Conservation (phyloP, 2,888 invertebrate species). For the Apodemia zela region DNA sequence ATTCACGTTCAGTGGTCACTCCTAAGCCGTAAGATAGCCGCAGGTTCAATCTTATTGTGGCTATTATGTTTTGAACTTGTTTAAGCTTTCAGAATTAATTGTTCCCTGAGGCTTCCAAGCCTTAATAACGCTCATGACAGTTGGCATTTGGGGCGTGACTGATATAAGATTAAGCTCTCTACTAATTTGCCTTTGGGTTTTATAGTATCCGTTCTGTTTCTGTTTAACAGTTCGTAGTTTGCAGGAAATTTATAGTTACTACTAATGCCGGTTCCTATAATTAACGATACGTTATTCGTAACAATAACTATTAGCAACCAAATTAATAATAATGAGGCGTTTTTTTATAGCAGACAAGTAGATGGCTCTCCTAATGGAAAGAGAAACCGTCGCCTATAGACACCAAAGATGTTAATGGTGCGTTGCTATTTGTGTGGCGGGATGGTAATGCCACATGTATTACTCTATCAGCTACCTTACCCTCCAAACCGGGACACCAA, state of each 20-base stretch:
- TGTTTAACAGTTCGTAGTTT: not conserved
- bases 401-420: too few relatives aligned
- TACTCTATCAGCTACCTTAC: too few relatives aligned
- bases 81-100: constrained; percentile 60
- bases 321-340: too few relatives aligned
- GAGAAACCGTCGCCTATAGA: too few relatives aligned
- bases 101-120: constrained; percentile 47
- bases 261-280: too few relatives aligned
- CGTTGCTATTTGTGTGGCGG: too few relatives aligned
- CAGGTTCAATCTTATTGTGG: not conserved
- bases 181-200: constrained; percentile 10
- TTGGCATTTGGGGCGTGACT: constrained; percentile 7
- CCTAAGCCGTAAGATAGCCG: not conserved
- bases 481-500: too few relatives aligned
- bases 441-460: too few relatives aligned
- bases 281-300: too few relatives aligned
- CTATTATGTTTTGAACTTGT: constrained; percentile 42
- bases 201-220: constrained; percentile 15
- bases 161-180: not conserved
- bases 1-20: not conserved
- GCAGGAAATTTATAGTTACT: not conserved
- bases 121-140: constrained; percentile 9
- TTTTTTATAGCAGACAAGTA: too few relatives aligned
- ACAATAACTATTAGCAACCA: too few relatives aligned
- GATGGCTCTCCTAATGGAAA: too few relatives aligned